A percentile compares a stretch with the other conserved stretches of the same genome.
Evolutionary conservation across 2,113 vertebrate genomes (phyloP).

Genomic region (Microtus ochrogaster): DNA sequence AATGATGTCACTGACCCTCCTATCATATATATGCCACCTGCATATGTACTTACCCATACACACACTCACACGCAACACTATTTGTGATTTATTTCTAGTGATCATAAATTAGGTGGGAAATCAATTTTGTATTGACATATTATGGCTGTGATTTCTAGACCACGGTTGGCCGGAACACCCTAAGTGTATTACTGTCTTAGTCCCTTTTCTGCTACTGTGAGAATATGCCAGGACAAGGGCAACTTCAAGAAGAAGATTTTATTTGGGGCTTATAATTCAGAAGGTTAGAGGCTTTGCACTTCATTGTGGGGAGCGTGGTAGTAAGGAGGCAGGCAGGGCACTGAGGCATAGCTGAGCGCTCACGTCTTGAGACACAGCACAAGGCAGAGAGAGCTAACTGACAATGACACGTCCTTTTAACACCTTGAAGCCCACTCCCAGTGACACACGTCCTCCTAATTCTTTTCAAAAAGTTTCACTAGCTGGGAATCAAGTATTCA

Average conservation of each 20-base stretch:
- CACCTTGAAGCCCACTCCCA: not conserved
- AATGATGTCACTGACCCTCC: not conserved
- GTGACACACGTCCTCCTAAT: not conserved
- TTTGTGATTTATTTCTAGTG: not conserved
- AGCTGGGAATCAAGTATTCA: not conserved
- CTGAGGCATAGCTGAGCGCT: not conserved
- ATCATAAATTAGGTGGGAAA: not conserved
- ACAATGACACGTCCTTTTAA: not conserved
- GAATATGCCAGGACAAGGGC: not conserved
- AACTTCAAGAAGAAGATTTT: not conserved
- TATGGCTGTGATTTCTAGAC: too few relatives aligned
- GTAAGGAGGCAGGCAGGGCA: not conserved
- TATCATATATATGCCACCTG: not conserved
- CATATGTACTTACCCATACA: not conserved
- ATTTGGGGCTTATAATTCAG: not conserved
- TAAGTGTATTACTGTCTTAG: not conserved
- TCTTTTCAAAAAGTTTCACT: not conserved
- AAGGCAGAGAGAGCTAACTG: not conserved
- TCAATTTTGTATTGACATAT: not conserved
- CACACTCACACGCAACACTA: not conserved
- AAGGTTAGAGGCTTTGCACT: not conserved
- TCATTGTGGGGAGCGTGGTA: not conserved
- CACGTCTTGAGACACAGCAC: not conserved
- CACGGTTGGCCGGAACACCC: too few relatives aligned
- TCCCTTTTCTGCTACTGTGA: not conserved